Conservation (phyloP, 2,888 invertebrate species). For the Drosophila glabriapex region DNA sequence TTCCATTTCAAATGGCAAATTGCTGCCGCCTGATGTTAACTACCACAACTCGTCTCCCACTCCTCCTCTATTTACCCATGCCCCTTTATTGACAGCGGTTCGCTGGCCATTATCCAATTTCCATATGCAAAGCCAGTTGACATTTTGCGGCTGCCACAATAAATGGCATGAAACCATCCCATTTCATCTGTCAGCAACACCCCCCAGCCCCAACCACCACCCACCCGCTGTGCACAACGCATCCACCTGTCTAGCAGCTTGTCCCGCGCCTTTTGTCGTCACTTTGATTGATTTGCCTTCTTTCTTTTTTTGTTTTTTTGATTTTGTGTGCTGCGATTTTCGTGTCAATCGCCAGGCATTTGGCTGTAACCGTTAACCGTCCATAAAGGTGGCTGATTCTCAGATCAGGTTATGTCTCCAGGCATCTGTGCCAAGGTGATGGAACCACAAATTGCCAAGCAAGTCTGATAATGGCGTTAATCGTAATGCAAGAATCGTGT, state of each 20-base stretch:
- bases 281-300: constrained; percentile 71
- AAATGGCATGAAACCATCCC: constrained; percentile 26
- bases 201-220: background rate
- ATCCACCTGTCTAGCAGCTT: constrained; percentile 62
- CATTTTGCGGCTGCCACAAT: constrained; percentile 74
- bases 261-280: constrained; percentile 50
- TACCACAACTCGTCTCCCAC: background rate
- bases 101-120: constrained; percentile 77
- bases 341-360: constrained; percentile 64
- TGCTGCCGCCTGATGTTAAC: constrained; percentile 27
- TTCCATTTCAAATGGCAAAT: constrained; percentile 43
- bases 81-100: constrained; percentile 23
- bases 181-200: background rate
- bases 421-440: background rate
- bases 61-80: background rate
- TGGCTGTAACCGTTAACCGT: constrained; percentile 6
- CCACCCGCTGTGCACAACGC: background rate
- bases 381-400: constrained; percentile 10
- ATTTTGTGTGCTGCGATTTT: constrained; percentile 57
- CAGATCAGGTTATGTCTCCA: background rate
- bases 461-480: background rate
- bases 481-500: background rate
- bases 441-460: background rate
- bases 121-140: constrained; percentile 75
- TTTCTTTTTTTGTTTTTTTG: constrained; percentile 20